Evolutionary conservation across 1,140 invertebrate genomes (phyloP).

Genomic region (Eupeodes corollae): DNA sequence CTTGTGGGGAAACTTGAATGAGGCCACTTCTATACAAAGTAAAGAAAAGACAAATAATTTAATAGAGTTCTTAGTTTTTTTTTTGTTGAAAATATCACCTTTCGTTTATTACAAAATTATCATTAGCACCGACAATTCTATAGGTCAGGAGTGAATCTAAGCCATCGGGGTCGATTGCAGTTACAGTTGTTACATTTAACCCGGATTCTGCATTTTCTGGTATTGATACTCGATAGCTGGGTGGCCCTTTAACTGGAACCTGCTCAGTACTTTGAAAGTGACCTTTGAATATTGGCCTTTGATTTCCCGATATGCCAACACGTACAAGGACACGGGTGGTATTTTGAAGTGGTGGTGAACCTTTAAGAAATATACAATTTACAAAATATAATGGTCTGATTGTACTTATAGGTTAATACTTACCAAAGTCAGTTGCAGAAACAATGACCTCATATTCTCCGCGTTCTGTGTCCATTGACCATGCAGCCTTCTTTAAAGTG

Average conservation of each 20-base stretch:
- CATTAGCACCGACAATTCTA: slow-evolving; percentile 62
- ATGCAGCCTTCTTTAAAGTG: slow-evolving; percentile 47
- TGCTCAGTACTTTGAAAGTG: slow-evolving; percentile 49
- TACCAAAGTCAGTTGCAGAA: slow-evolving; percentile 59
- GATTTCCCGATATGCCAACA: slow-evolving; percentile 65
- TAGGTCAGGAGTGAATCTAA: slow-evolving; percentile 58
- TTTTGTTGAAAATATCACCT: slow-evolving; percentile 38
- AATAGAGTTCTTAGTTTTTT: slow-evolving; percentile 1
- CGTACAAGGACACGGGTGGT: slow-evolving; percentile 53
- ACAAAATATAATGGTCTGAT: not conserved
- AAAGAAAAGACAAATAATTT: slow-evolving; percentile 16
- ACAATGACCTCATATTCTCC: slow-evolving; percentile 60
- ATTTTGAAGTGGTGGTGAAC: slow-evolving; percentile 47
- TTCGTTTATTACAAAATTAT: slow-evolving; percentile 67
- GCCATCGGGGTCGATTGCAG: slow-evolving; percentile 65
- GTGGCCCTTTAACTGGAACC: slow-evolving; percentile 44
- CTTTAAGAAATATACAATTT: slow-evolving; percentile 6
- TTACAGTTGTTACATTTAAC: slow-evolving; percentile 56
- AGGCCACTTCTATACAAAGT: slow-evolving; percentile 55
- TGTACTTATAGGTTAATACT: not conserved
- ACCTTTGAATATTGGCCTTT: slow-evolving; percentile 61
- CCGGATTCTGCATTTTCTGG: slow-evolving; percentile 56
- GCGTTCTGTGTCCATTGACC: slow-evolving; percentile 57
- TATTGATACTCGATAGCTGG: slow-evolving; percentile 55
- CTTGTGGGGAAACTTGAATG: slow-evolving; percentile 60